Conservation (phyloP, 2,888 invertebrate species). For the Erebia ligea region DNA sequence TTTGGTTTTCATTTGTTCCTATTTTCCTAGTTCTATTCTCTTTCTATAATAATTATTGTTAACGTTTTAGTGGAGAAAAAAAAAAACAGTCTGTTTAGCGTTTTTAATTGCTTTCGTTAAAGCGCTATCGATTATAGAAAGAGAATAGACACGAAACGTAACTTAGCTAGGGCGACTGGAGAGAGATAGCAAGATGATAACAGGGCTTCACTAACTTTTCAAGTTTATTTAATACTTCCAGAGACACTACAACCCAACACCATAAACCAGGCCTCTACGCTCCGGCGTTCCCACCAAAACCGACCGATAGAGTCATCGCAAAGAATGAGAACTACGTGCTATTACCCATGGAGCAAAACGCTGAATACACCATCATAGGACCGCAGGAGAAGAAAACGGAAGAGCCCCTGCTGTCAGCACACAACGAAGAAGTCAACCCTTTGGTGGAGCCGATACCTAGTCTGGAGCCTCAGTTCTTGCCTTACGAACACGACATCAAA, state of each 20-base stretch:
- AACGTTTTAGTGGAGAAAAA: too few relatives aligned
- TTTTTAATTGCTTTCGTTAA: too few relatives aligned
- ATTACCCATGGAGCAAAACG: constrained; percentile 62
- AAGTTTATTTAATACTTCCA: constrained; percentile 48
- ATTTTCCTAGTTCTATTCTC: too few relatives aligned
- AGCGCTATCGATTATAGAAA: too few relatives aligned
- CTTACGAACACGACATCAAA: constrained; percentile 55
- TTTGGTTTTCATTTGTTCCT: too few relatives aligned
- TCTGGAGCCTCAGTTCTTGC: constrained; percentile 59
- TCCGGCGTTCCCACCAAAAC: constrained; percentile 74
- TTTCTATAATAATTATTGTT: too few relatives aligned
- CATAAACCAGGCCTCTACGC: constrained; percentile 82
- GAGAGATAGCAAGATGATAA: too few relatives aligned
- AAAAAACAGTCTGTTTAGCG: too few relatives aligned
- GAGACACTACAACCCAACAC: constrained; percentile 67
- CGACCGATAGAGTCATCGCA: constrained; percentile 54
- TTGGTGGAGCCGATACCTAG: constrained; percentile 65
- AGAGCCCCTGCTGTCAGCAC: constrained; percentile 63
- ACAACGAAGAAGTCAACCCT: constrained; percentile 66
- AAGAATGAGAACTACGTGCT: constrained; percentile 61
- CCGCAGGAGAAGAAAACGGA: constrained; percentile 61
- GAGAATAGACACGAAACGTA: too few relatives aligned
- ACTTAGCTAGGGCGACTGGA: too few relatives aligned
- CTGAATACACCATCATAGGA: constrained; percentile 68
- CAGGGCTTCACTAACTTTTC: not conserved